A percentile compares a stretch with the other conserved stretches of the same genome.
Conservation (phyloP, 2,113 vertebrate species). For the Dicerorhinus sumatrensis region DNA sequence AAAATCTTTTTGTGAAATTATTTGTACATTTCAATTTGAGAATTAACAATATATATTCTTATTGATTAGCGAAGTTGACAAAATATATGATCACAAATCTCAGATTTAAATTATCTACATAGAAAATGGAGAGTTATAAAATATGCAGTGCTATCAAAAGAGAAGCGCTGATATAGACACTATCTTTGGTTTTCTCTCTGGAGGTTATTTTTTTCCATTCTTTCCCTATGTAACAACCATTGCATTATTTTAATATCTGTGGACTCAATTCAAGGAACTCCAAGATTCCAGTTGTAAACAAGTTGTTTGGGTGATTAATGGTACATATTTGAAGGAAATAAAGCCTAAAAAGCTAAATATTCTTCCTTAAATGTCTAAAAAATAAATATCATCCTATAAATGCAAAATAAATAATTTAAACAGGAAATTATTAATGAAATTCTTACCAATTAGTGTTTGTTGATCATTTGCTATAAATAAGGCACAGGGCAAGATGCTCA, state of each 20-base stretch:
- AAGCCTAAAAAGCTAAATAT: neutral
- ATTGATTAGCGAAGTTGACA: slow-evolving; percentile 31
- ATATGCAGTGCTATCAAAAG: neutral
- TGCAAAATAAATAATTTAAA: slow-evolving; percentile 24
- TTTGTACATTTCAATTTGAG: slow-evolving; percentile 32
- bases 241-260: neutral
- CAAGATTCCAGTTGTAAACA: neutral
- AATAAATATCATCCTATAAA: neutral
- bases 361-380: neutral
- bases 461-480: neutral
- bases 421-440: neutral
- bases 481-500: neutral
- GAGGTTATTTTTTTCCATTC: neutral
- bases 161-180: neutral
- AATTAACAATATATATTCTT: slow-evolving; percentile 58
- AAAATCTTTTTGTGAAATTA: slow-evolving; percentile 54
- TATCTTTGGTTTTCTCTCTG: neutral
- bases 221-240: neutral
- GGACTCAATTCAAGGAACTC: neutral
- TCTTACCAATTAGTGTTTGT: neutral
- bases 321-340: neutral
- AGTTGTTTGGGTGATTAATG: neutral
- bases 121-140: slow-evolving; percentile 25
- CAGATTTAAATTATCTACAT: slow-evolving; percentile 39
- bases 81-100: neutral